Evolutionary conservation across 1,140 invertebrate species (phyloP).

Genomic region (Dendroctonus valens): DNA sequence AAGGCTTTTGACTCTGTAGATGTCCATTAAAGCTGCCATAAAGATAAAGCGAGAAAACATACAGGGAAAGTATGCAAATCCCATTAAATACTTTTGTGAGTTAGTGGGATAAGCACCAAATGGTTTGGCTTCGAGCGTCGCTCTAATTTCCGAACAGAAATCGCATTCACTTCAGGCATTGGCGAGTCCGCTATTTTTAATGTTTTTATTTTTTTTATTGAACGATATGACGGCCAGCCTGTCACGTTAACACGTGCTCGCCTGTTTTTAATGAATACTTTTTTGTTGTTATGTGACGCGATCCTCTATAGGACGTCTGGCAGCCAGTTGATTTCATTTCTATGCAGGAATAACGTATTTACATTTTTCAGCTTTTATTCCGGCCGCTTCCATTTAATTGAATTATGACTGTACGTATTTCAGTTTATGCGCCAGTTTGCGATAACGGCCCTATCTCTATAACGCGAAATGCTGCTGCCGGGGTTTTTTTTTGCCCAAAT

Average conservation of each 20-base stretch:
- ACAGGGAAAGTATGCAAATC: no score
- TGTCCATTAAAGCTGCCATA: no score
- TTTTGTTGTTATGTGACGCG: constrained; percentile 34
- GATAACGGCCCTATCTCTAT: constrained; percentile 25
- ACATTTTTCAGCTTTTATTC: constrained; percentile 39
- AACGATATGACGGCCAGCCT: constrained; percentile 34
- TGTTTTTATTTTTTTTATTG: constrained; percentile 36
- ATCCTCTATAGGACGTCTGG: constrained; percentile 36
- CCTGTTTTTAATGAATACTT: constrained; percentile 30
- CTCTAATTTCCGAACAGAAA: no score
- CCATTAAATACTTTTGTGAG: no score
- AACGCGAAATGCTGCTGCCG: constrained; percentile 10
- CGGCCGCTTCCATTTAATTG: constrained; percentile 38
- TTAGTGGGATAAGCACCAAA: no score
- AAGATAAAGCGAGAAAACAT: no score
- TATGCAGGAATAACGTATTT: constrained; percentile 36
- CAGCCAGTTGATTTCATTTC: constrained; percentile 35
- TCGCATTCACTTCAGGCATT: no score
- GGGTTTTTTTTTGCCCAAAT: constrained; percentile 8
- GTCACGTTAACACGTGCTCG: constrained; percentile 39
- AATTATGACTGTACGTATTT: constrained; percentile 35
- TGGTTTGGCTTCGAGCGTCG: no score
- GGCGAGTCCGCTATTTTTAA: constrained; percentile 18
- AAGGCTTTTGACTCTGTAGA: no score
- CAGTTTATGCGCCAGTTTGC: constrained; percentile 23